Evolutionary conservation across 2,797 vertebrate species (phyloP), one percentile per base, ranked within the genome.

Genomic region (Gephyroberyx darwinii): DNA sequence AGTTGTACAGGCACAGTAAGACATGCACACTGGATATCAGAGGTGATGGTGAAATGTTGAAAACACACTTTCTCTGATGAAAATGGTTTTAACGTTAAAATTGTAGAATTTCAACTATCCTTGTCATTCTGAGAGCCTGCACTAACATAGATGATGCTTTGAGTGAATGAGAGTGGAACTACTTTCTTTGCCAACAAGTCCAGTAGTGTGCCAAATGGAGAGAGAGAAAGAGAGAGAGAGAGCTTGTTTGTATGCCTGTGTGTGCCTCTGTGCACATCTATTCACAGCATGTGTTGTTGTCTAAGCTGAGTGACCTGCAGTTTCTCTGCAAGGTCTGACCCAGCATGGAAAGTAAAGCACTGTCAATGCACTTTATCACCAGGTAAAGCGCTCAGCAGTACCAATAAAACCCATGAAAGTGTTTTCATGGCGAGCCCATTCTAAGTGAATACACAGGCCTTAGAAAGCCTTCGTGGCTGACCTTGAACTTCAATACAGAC

Each of bases 401-500:
- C 39, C 41, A 33, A 53, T n/a, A 26, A 57, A 31, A 31, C 13
- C 30, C 4, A 22, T 16, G 26, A 19, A 30, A n/a, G 22, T 9
- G 26, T 7, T 39, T 52, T 30, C 7, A 17, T 22, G 31, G 13
- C 30, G 54, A 16, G 5, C 8, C 22, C 9, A 43, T 35, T 61
- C 57, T 37, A 51, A 31, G 51, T 63, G 58, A 68, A 75, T 26
- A 17, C 13, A 22, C 52, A 55, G 60, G 31, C 19, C 43, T 26
- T 17, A 30, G 31, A 50, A 48, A 14, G 50, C 9, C 2, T 37
- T 5, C 8, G 19, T 8, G 7, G 8, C 56, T 77, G 73, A 64
- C 77, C 78, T 77, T 83, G 63, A 69, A 52, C 69, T 59, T 71
- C 17, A 52, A 50, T 53, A 55, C 53, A 68, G 58, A 54, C 19